Evolutionary conservation across 2,113 vertebrate species (phyloP).

Genomic region (Geococcyx californianus): DNA sequence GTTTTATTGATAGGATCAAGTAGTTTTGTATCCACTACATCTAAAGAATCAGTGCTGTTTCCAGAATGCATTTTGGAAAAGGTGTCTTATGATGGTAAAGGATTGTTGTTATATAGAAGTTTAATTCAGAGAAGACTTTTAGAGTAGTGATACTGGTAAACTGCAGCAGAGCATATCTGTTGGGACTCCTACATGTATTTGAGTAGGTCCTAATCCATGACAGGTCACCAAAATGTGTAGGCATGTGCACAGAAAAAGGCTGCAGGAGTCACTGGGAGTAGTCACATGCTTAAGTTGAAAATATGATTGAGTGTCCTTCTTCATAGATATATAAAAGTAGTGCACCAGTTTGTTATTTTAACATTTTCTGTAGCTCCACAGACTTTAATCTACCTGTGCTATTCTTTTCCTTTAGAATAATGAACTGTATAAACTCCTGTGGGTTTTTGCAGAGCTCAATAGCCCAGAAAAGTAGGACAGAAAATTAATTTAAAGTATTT

Average conservation of each 20-base stretch:
- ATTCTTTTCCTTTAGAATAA: slow-evolving; percentile 30
- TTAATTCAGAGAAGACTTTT: background rate
- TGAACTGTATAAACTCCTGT: slow-evolving; percentile 5
- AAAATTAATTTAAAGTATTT: slow-evolving; percentile 20
- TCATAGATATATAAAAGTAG: background rate
- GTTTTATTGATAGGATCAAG: background rate
- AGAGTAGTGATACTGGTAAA: background rate
- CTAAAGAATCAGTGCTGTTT: background rate
- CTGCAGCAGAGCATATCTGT: background rate
- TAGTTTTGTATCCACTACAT: background rate
- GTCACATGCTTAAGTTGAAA: background rate
- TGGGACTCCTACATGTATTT: background rate
- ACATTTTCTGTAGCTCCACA: background rate
- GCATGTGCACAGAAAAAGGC: background rate
- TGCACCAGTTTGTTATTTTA: background rate
- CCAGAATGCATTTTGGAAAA: background rate
- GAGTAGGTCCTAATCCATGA: background rate
- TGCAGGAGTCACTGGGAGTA: background rate
- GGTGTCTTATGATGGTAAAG: background rate
- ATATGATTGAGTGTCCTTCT: background rate
- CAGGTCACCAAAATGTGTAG: background rate
- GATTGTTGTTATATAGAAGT: background rate
- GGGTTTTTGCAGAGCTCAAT: background rate
- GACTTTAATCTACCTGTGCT: slow-evolving; percentile 14
- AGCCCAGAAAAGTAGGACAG: slow-evolving; percentile 39